These are phyloP conservation scores for Hemibagrus wyckioides DNA, from an alignment of 2,113 vertebrate species.

Conservation along the genomic window DNA sequence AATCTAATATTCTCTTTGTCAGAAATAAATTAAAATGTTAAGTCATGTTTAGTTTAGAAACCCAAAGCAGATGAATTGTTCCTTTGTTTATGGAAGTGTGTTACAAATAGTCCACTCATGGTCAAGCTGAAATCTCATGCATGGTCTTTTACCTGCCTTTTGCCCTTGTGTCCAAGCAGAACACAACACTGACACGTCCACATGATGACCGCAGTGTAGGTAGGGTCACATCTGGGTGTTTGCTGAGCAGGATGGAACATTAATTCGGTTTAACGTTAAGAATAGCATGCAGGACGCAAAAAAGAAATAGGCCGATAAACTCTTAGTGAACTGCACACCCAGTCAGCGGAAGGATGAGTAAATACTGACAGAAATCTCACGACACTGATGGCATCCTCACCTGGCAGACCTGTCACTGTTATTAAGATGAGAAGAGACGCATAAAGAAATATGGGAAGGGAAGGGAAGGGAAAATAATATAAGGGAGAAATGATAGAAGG, in stretches of 20 bases:
- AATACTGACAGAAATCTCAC: background rate
- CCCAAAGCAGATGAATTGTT: background rate
- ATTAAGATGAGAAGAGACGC: background rate
- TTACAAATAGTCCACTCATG: background rate
- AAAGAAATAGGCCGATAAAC: background rate
- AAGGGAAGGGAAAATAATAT: background rate
- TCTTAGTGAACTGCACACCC: background rate
- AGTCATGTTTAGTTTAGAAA: background rate
- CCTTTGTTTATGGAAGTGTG: background rate
- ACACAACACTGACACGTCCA: background rate
- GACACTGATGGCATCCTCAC: background rate
- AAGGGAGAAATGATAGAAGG: background rate
- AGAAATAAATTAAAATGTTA: background rate
- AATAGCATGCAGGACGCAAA: background rate
- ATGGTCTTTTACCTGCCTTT: background rate
- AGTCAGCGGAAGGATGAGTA: background rate
- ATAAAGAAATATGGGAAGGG: background rate
- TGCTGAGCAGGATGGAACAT: background rate
- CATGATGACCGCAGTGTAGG: too few species aligned
- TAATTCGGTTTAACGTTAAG: background rate
- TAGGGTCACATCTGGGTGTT: background rate
- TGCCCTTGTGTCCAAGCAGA: background rate
- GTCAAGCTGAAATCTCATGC: background rate
- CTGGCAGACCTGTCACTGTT: background rate
- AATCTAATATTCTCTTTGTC: background rate